A percentile compares a stretch with the other conserved stretches of the same genome.
Evolutionary conservation across 2,113 vertebrate genomes (phyloP).

Genomic region (Stegastes partitus): DNA sequence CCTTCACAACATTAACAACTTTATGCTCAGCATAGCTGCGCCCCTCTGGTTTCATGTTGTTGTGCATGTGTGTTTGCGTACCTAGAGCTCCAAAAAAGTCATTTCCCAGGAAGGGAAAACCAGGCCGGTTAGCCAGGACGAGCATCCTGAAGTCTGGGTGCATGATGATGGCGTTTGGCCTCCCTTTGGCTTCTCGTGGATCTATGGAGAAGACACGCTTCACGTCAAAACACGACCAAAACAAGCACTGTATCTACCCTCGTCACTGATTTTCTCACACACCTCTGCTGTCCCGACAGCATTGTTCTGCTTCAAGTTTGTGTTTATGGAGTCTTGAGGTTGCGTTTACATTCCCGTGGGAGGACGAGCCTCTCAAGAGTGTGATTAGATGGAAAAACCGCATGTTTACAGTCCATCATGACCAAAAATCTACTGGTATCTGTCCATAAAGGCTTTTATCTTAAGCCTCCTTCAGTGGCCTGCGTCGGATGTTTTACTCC

Average conservation of each 20-base stretch:
- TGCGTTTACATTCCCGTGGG: conserved; percentile 53
- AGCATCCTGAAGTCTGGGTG: conserved; percentile 98
- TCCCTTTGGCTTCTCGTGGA: conserved; percentile 78
- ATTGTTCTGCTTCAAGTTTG: conserved; percentile 5
- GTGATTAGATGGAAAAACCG: conserved; percentile 27
- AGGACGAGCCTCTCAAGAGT: conserved; percentile 24
- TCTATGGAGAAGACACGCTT: conserved; percentile 81
- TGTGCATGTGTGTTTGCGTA: conserved; percentile 58
- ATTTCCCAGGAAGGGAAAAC: conserved; percentile 98
- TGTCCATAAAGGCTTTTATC: conserved; percentile 64
- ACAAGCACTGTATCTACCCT: neutral
- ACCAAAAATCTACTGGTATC: conserved; percentile 37
- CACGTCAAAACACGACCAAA: neutral
- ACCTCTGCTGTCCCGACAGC: neutral
- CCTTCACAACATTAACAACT: too few species aligned
- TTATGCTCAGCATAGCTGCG: too few species aligned
- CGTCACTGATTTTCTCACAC: neutral
- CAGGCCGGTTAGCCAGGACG: conserved; percentile 95
- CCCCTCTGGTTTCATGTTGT: too few species aligned
- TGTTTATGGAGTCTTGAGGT: conserved; percentile 37
- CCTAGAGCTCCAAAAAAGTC: conserved; percentile 98
- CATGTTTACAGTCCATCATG: conserved; percentile 6
- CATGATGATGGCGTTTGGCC: conserved; percentile 89
- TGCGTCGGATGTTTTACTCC: conserved; percentile 3
- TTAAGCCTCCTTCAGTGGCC: conserved; percentile 22